Percentiles rank a stretch among this genome's conserved stretches.
phyloP scores from a whole-genome alignment of 2,797 vertebrate species.

The Diplodus puntazzo region DNA sequence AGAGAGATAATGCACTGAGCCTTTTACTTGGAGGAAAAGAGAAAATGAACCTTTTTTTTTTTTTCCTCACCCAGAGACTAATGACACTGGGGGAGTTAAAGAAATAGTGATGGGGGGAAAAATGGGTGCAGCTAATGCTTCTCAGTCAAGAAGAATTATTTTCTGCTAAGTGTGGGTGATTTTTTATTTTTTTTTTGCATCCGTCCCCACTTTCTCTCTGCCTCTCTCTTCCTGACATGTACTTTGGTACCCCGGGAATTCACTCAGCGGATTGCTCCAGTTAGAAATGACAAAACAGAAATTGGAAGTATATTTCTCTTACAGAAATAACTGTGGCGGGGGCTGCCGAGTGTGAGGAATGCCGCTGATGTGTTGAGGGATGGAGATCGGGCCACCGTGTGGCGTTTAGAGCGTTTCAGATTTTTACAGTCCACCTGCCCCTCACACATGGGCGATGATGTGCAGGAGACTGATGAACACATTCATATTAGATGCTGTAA shows the following conservation, averaged over 20 bases:
- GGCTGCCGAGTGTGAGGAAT: slow-evolving; percentile 51
- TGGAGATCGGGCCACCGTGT: slow-evolving; percentile 32
- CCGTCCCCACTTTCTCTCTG: slow-evolving; percentile 31
- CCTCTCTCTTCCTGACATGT: slow-evolving; percentile 62
- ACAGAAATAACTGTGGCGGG: slow-evolving; percentile 57
- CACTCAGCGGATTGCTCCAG: slow-evolving; percentile 70
- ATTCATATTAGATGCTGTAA: slow-evolving; percentile 40
- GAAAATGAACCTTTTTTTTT: slow-evolving; percentile 66
- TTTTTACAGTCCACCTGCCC: slow-evolving; percentile 65
- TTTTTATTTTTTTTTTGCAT: slow-evolving; percentile 35
- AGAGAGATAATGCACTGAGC: slow-evolving; percentile 59
- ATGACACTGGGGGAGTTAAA: slow-evolving; percentile 71
- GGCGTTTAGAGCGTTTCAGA: slow-evolving; percentile 51
- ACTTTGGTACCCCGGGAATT: slow-evolving; percentile 69
- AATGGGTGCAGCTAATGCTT: slow-evolving; percentile 57
- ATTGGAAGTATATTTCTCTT: slow-evolving; percentile 69
- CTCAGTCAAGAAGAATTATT: slow-evolving; percentile 73
- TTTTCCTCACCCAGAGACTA: slow-evolving; percentile 60
- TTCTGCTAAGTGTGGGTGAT: slow-evolving; percentile 60
- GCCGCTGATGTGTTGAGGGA: slow-evolving; percentile 50
- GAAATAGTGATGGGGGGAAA: slow-evolving; percentile 69
- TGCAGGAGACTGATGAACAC: slow-evolving; percentile 45
- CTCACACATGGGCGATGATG: slow-evolving; percentile 20
- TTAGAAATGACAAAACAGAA: slow-evolving; percentile 79
- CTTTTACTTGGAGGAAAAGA: slow-evolving; percentile 48